Evolutionary conservation across 2,113 vertebrate genomes (phyloP), one percentile per base, ranked within the genome.

Genomic region (Bufo bufo): DNA sequence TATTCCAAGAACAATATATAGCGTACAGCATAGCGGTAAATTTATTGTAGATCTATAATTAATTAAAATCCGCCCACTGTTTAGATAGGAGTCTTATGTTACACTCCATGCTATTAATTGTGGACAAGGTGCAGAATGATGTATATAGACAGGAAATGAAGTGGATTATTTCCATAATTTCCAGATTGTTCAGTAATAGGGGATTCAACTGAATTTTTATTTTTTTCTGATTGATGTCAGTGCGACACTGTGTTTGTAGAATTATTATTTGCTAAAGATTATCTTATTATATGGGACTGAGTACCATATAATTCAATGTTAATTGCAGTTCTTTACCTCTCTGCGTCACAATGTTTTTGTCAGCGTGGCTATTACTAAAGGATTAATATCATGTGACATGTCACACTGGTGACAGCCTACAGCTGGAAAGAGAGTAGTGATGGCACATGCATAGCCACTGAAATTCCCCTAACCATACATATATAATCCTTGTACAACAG

Each of bases 91-190:
- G 17, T 75, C 17, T 20, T 10, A 75, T 47, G 16, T 74, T 47
- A 6, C 72, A 50, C 7, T 19, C 3, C 49, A 50, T 19, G 33
- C 69, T 13, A 72, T 16, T 45, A 45, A 16, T 72, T 72, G 72
- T 50, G 45, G 45, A 50, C 17, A 19, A 75, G 47, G 47, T 50
- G 16, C 11, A n/a, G 20, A 59, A 19, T 19, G n/a, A 9, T 81
- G 78, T 58, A 16, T 59, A 59, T 80, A 50, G 54, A 23, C 77
- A 79, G 52, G 77, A 79, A 79, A 79, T 79, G 19, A 56, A 78
- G 52, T 5, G 52, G 52, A 56, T 56, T 79, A 23, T 8, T 52
- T 52, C 11, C 75, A 77, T 20, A 20, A 11, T n/a, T n/a, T 8
- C 3, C 8, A 0, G n/a, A 66, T 66, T 66, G 63, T 23, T 66